Evolutionary conservation across 2,888 invertebrate species (phyloP).

Genomic region (Dysmachus trigonus): DNA sequence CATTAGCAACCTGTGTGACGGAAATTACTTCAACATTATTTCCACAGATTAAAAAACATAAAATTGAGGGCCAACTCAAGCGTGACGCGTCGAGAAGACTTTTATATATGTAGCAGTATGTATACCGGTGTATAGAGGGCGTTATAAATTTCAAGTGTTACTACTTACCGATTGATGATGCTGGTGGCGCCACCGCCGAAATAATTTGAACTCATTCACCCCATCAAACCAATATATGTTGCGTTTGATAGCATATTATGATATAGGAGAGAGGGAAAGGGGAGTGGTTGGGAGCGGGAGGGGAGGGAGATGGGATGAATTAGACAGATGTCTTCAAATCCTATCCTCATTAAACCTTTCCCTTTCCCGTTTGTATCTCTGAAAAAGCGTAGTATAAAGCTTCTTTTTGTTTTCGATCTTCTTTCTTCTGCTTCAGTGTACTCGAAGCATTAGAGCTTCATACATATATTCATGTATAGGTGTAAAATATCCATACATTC

Average conservation of each 20-base stretch:
- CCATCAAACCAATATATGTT: background rate
- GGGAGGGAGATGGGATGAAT: background rate
- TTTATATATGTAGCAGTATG: background rate
- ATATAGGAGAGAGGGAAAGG: no score
- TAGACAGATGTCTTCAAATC: background rate
- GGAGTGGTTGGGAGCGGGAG: no score
- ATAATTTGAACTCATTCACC: background rate
- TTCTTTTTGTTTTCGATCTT: background rate
- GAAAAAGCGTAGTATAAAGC: background rate
- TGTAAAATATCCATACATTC: no score
- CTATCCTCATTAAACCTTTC: background rate
- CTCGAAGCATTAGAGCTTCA: no score
- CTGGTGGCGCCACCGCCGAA: background rate
- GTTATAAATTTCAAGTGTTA: background rate
- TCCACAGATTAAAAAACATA: background rate
- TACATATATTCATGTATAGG: no score
- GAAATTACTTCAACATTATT: conserved; percentile 16
- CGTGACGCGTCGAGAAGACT: background rate
- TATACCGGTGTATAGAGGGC: background rate
- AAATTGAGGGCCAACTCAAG: background rate
- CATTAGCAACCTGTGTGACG: conserved; percentile 8
- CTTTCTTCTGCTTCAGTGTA: background rate
- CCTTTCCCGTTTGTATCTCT: background rate
- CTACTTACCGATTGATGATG: background rate
- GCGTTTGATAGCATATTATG: background rate